These are phyloP conservation scores for Apamea sordens DNA, from an alignment of 2,888 invertebrate genomes.

Conservation along the genomic window DNA sequence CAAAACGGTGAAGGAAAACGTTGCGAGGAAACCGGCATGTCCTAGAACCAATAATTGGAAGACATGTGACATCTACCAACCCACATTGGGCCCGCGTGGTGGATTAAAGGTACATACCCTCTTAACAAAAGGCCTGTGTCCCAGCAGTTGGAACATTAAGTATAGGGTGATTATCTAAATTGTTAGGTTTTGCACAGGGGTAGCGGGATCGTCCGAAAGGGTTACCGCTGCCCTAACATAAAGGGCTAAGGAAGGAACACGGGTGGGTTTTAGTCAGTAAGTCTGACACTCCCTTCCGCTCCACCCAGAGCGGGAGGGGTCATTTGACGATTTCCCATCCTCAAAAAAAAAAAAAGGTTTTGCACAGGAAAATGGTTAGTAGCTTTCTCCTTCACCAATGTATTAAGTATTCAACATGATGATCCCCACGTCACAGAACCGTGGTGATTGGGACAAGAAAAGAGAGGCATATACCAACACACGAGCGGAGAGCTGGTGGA, in stretches of 20 bases:
- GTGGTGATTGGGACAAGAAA: neutral
- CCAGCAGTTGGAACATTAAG: neutral
- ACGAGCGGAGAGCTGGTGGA: neutral
- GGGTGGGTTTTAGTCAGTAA: too few relatives aligned
- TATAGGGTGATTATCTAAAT: neutral
- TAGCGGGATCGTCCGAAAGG: too few relatives aligned
- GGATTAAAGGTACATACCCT: neutral
- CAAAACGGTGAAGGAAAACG: neutral
- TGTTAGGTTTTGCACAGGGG: too few relatives aligned
- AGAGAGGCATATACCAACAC: neutral
- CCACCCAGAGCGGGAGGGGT: too few relatives aligned
- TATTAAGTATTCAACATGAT: neutral
- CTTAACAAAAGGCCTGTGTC: neutral
- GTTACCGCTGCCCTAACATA: too few relatives aligned
- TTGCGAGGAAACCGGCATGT: neutral
- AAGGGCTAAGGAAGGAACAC: too few relatives aligned
- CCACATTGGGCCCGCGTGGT: neutral
- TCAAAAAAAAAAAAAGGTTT: too few relatives aligned
- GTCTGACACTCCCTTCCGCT: too few relatives aligned
- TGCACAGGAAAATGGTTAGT: neutral
- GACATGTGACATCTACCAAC: neutral
- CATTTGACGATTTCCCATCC: too few relatives aligned
- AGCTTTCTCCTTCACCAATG: neutral
- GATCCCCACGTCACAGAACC: neutral
- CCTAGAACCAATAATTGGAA: neutral